These are phyloP conservation scores for Agriotes lineatus DNA, from an alignment of 2,888 invertebrate genomes.

Conservation along the genomic window DNA sequence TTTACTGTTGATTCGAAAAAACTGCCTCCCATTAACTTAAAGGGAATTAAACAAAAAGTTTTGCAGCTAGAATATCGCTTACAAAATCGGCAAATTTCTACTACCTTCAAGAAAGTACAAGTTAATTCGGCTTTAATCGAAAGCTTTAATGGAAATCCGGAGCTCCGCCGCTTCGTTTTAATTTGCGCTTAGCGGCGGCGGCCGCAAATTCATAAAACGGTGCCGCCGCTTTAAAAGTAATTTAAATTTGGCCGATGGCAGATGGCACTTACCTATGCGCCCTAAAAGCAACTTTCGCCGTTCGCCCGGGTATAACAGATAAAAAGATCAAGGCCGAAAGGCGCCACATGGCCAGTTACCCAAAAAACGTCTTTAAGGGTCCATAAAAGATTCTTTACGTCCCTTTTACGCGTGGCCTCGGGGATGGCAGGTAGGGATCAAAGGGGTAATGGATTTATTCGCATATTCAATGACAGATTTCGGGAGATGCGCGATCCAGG, in stretches of 20 bases:
- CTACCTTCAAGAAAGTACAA: too few species aligned
- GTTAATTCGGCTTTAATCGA: too few species aligned
- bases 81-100: too few species aligned
- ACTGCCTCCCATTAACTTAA: too few species aligned
- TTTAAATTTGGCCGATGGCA: conserved; percentile 10
- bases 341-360: conserved; percentile 6
- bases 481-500: conserved; percentile 1
- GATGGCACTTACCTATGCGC: conserved; percentile 13
- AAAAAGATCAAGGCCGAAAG: conserved; percentile 11
- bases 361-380: neutral
- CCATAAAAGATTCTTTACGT: conserved; percentile 10
- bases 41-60: too few species aligned
- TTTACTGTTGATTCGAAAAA: too few species aligned
- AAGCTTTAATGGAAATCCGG: too few species aligned
- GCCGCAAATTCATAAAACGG: neutral
- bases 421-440: conserved; percentile 10
- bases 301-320: conserved; percentile 8
- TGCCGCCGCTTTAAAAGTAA: conserved; percentile 8
- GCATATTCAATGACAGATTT: conserved; percentile 7
- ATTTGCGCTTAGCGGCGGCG: neutral
- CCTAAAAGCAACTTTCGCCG: conserved; percentile 13
- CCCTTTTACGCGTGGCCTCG: neutral
- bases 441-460: conserved; percentile 11
- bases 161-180: neutral
- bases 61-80: too few species aligned